Evolutionary conservation across 2,888 invertebrate species (phyloP), one percentile per base, ranked within the genome.

Genomic region (Pyrrhosoma nymphula): DNA sequence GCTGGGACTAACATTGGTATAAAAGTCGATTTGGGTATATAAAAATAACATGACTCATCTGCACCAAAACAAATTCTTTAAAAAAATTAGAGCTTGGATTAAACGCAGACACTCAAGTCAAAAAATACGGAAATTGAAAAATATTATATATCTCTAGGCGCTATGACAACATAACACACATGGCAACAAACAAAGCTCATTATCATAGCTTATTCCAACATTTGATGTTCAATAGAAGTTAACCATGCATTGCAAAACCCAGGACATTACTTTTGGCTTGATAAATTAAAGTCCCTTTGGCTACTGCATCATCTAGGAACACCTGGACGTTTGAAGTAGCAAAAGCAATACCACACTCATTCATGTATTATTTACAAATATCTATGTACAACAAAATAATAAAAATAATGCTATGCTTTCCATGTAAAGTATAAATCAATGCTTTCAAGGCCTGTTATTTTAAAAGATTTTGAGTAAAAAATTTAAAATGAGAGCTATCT

Each of bases 311-410:
- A 93, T 88, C 95, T 95, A 95, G 95, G 95, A 95, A 95, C 95
- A 95, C 95, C 95, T 95, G 95, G 95, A 93, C 95, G 88, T 63
- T 90, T 91, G 95, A 93, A 95, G 95, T 95, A 95, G 90, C 95
- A 95, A 95, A 95, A 95, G 93, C 95, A 55, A 95, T 88, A 95
- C 91, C 95, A 95, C 95, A 95, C 95, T 89, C 89, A 95, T 95
- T 88, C 95, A 88, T 88, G n/a, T 95, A 95, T 60, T 95, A 95
- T 95, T 93, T 95, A 95, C 95, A 95, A 95, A 95, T 82, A 95
- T 93, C 95, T 95, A 96, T 96, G 90, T 95, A 96, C 96, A 96
- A 95, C 95, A 95, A 96, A 96, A 96, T 95, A 95, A 95, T 95
- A 95, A 95, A 95, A 96, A 96, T 95, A 95, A 95, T 95, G 90